Evolutionary conservation across 2,888 invertebrate genomes (phyloP), one percentile per base, ranked within the genome.

Genomic region (Agrilus biguttatus): DNA sequence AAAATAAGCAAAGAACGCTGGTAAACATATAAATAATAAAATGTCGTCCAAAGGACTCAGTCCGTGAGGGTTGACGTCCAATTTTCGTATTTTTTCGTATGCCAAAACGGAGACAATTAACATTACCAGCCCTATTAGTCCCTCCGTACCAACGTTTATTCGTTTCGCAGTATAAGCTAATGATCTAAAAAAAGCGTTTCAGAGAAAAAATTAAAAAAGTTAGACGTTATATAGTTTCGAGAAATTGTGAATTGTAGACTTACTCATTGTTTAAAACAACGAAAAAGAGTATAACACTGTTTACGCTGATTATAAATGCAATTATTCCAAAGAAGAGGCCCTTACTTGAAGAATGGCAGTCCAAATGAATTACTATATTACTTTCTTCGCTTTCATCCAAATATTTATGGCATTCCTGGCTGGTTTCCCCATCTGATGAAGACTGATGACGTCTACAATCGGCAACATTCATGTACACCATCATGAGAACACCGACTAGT

Each of bases 291-390:
- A 79, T 75, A 45, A 78, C 69, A 49, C 72, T 72, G 48, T 77
- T 72, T 48, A 77, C 66, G 14, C 72, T 71, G 19, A 75, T 60
- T 2, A 75, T 66, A 42, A 76, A 65, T 61, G 61, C 69, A 61
- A 54, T 69, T 63, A 62, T 73, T 3, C 84, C 84, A 6, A 73
- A 67, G 61, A 85, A 83, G 19, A 85, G 66, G 2, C 85, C 85
- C 46, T 77, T 76, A 66, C 82, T 83, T 42, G 84, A 78, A 2
- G 83, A 78, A 55, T 83, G 80, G 58, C 85, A 86, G 65, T 86
- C 84, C 1, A 80, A 5, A 67, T 73, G 54, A 63, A 73, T 51
- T 32, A 56, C 57, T 37, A 61, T 47, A 49, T 61, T 63, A 45
- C 61, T 58, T 49, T 61, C 60, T 33, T 48, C 55, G 44, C 52